Base-by-base conservation (phyloP, 2,888 invertebrate species). In the Xestia ashworthii region DNA sequence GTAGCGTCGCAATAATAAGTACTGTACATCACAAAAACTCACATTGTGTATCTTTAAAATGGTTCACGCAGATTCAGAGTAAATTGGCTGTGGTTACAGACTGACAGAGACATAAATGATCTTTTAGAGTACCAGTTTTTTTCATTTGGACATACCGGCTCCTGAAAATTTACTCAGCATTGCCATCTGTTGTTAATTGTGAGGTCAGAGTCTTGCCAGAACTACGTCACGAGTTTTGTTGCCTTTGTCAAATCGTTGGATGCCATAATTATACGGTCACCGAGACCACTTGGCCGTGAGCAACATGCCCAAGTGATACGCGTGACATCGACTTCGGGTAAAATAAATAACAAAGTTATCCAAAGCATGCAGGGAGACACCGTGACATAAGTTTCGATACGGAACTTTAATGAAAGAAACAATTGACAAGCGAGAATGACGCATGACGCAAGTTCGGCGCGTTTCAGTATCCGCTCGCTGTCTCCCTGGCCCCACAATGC, bases 401-500 rank as follows among this genome's bases (percentile, higher is more conserved):
- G 11, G 60, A 38, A 19, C 32, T 62, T 19, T 11, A 2, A 2
- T 4, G 38, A 64, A 38, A 2, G 1, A 41, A 64, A 64, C 41
- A 41, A 64, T 1, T 41, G 41, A 41, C 5, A 0, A 41, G 0
- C 6, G 5, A 0, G 11, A 1, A 1, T 32, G 32, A 0, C 12
- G 41, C 1, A 38, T 62, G 19, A 38, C 62, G 2, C 4, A 16
- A 60, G 9, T 32, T 60, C 19, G 6, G 1, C 32, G 4, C 12
- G 75, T 25, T 22, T 14, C 4, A 41, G 1, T 25, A 16, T n/a
- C 16, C 22, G 0, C 16, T 66, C 78, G 80, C 75, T 11, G 32
- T 25, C 58, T 70, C 70, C 1, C 41, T 77, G 73, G 82, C 87
- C 50, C n/a, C 16, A 70, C 70, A 68, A 11, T 44, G 53, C 60